A percentile compares a stretch with the other conserved stretches of the same genome.
phyloP scores from a whole-genome alignment of 2,113 vertebrate genomes.

The Caretta caretta region DNA sequence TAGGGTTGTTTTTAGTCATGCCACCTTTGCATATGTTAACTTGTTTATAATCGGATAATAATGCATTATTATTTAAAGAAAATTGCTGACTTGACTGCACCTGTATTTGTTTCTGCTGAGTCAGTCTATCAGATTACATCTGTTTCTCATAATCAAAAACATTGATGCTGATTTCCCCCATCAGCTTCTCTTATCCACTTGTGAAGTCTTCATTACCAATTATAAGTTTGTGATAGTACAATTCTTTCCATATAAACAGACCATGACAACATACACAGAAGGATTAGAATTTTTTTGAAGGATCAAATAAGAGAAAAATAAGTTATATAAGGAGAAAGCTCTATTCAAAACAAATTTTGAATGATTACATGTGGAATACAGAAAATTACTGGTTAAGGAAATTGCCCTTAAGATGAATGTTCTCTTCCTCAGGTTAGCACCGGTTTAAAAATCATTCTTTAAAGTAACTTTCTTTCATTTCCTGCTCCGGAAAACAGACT shows the following conservation, averaged over 20 bases:
- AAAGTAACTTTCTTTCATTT: not conserved
- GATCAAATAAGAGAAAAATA: not conserved
- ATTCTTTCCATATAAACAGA: not conserved
- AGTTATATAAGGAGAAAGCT: not conserved
- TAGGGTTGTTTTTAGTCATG: not conserved
- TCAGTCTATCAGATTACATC: not conserved
- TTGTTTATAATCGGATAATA: not conserved
- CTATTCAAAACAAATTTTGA: not conserved
- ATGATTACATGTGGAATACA: not conserved
- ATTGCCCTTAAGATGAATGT: fast-evolving
- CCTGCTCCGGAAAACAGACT: not conserved
- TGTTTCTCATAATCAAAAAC: not conserved
- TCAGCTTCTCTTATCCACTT: fast-evolving
- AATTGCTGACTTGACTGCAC: not conserved
- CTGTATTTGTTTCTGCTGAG: not conserved
- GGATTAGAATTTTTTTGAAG: not conserved
- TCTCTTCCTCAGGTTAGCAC: not conserved
- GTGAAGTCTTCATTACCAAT: not conserved
- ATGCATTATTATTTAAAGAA: not conserved
- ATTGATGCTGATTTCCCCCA: not conserved
- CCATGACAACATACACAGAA: not conserved
- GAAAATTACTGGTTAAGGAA: not conserved
- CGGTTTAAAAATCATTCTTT: not conserved
- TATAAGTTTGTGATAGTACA: not conserved
- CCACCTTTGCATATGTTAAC: not conserved